These are phyloP conservation scores for Hetaerina americana DNA, from an alignment of 1,140 invertebrate genomes.

Conservation along the genomic window DNA sequence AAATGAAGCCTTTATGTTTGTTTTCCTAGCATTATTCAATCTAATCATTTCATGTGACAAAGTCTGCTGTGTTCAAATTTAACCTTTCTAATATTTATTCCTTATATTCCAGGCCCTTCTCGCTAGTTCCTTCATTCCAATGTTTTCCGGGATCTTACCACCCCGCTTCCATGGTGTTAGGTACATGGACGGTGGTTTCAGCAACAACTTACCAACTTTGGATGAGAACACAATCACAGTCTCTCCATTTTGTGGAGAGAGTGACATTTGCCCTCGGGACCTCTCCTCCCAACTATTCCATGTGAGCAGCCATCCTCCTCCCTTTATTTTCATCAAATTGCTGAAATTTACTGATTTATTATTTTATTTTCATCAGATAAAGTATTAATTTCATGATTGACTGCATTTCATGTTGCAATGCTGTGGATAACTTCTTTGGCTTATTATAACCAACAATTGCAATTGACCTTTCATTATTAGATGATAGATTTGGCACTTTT, in stretches of 20 bases:
- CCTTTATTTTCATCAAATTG: conserved; percentile 10
- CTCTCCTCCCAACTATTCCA: conserved; percentile 72
- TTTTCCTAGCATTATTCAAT: no score
- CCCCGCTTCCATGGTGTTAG: conserved; percentile 78
- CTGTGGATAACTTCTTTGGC: no score
- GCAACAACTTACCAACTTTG: conserved; percentile 85
- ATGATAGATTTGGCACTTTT: no score
- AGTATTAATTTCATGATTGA: no score
- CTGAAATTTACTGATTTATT: no score
- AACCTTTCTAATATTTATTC: background rate
- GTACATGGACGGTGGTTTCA: conserved; percentile 95
- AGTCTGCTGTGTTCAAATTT: background rate
- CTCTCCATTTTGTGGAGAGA: conserved; percentile 94
- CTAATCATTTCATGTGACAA: no score
- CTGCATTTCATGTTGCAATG: no score
- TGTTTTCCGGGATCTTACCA: conserved; percentile 88
- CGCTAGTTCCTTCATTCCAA: conserved; percentile 89
- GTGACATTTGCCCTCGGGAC: conserved; percentile 94
- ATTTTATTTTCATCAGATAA: background rate
- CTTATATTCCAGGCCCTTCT: conserved; percentile 55
- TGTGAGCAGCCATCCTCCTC: conserved; percentile 36
- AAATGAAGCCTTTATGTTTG: no score
- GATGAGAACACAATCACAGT: conserved; percentile 95
- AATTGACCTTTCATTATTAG: no score
- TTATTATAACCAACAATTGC: no score